Conservation (phyloP, 2,113 vertebrate genomes). For the Chelonoidis abingdonii region DNA sequence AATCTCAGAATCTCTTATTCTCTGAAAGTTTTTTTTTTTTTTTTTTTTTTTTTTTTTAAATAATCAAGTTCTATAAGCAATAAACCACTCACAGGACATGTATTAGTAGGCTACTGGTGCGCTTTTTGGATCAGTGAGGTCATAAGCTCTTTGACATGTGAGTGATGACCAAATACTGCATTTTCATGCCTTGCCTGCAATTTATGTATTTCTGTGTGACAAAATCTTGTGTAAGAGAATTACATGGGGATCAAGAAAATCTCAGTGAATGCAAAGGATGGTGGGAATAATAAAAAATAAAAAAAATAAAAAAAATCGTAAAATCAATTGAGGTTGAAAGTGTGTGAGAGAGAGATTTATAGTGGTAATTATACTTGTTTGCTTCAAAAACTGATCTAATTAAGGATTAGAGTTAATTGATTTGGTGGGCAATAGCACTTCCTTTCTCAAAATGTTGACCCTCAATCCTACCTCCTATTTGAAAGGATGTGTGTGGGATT, state of each 20-base stretch:
- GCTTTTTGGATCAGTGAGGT: neutral
- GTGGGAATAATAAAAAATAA: neutral
- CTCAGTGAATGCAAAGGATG: neutral
- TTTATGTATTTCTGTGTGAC: neutral
- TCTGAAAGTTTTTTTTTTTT: neutral
- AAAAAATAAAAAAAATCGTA: neutral
- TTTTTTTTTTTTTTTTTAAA: neutral
- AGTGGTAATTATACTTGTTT: neutral
- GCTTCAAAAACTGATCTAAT: neutral
- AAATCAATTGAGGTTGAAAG: neutral
- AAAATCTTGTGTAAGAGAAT: neutral
- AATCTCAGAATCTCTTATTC: neutral
- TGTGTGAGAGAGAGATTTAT: neutral
- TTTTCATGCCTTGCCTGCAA: neutral
- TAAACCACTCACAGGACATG: neutral
- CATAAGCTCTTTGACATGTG: neutral
- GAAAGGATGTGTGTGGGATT: neutral
- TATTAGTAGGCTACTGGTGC: neutral
- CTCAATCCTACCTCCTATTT: neutral
- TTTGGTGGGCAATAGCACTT: neutral
- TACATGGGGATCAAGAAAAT: neutral
- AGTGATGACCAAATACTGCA: neutral
- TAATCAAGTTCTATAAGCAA: neutral
- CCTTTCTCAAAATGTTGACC: neutral
- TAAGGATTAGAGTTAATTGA: neutral